Percentiles rank a stretch among this genome's conserved stretches.
These are phyloP conservation scores for Teleogryllus occipitalis DNA, from an alignment of 1,140 invertebrate species.

Conservation along the genomic window DNA sequence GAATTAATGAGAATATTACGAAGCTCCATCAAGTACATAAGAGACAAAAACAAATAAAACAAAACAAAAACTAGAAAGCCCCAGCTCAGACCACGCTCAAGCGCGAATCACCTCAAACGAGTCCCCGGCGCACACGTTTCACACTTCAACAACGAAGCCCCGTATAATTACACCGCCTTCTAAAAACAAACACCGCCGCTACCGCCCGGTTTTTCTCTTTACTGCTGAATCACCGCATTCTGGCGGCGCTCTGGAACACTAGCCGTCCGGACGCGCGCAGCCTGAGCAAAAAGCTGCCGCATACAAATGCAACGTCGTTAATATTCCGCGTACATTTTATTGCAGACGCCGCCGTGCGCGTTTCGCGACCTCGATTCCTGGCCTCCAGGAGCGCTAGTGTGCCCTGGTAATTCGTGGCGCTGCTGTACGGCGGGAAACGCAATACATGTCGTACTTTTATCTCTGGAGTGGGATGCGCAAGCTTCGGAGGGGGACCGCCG, in stretches of 20 bases:
- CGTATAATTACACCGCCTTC: neutral
- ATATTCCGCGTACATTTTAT: conserved; percentile 5
- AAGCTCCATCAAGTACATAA: too few relatives aligned
- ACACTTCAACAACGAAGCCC: neutral
- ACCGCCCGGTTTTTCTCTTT: neutral
- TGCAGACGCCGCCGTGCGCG: neutral
- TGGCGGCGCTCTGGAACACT: neutral
- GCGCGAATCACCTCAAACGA: too few relatives aligned
- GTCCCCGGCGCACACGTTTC: neutral
- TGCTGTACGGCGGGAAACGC: neutral
- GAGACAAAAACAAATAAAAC: too few relatives aligned
- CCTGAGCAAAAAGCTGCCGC: neutral
- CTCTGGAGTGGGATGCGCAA: too few relatives aligned
- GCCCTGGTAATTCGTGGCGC: neutral
- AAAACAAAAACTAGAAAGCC: too few relatives aligned
- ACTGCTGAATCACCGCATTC: neutral
- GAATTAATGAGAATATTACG: too few relatives aligned
- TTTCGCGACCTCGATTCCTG: neutral
- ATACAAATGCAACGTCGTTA: neutral
- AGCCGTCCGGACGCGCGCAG: neutral
- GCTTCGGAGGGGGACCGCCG: too few relatives aligned
- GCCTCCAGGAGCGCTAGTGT: neutral
- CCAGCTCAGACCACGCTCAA: too few relatives aligned
- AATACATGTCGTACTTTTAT: too few relatives aligned
- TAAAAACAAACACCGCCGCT: neutral